Base-by-base conservation (phyloP, 2,888 invertebrate genomes). In the Polyommatus icarus region DNA sequence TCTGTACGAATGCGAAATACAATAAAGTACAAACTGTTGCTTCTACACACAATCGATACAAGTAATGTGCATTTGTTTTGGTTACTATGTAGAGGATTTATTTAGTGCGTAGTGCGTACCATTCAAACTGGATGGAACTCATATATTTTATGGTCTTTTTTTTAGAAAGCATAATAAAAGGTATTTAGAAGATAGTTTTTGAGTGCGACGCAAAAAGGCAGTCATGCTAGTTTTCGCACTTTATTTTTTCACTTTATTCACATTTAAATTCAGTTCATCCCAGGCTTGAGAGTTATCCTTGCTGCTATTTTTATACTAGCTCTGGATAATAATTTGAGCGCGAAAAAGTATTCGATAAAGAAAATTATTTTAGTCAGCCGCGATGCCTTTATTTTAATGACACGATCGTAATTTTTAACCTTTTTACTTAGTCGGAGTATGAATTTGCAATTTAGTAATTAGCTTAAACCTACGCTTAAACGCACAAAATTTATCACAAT, bases 31-130 rank as follows among this genome's bases (percentile, higher is more conserved):
- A 79, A 88, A 85, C 89, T 90, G 89, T 90, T 89, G 89, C 88
- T 85, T 82, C 78, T 76, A 24, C 67, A 29, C 67, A 67, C 83
- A 84, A 89, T 90, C 89, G 85, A 90, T 90, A 86, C 76, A 75
- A 79, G 82, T 82, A 79, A 84, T 87, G 87, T 87, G 88, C 84
- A 86, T 87, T 89, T 90, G 90, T 90, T 89, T 88, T 89, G 89
- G 81, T 86, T 82, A 81, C 83, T 40, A 46, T 40, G 40, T 24
- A 29, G 24, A 75, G 75, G 18, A 29, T 54, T 67, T 5, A 67
- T 67, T 67, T 67, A 67, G 67, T 67, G 61, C 61, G 67, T 67
- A 67, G 29, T 29, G 67, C 24, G n/a, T 59, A 8, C 59, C 18
- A 20, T 8, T 20, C 10, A 59, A 59, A n/a, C 59, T 20, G 20